Base-by-base conservation (phyloP, 2,797 vertebrate species). In the Hylomyscus alleni region DNA sequence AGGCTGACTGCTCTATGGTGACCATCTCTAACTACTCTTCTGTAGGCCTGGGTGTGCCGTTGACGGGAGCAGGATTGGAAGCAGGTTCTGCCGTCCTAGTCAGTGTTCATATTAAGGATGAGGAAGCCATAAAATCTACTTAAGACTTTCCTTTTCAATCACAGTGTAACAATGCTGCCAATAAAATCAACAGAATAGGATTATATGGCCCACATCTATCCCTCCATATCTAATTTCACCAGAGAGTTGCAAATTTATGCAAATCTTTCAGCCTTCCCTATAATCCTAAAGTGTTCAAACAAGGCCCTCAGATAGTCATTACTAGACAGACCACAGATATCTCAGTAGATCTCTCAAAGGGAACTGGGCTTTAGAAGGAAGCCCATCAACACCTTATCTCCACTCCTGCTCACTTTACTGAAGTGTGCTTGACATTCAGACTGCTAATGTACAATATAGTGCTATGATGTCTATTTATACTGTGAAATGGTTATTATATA, bases 61-160 rank as follows among this genome's bases (percentile, higher is more conserved):
- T 34, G 84, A 34, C 6, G 56, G 58, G 69, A 73, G 2, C 12
- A 44, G 69, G 8, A 58, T 0, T 90, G 15, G 26, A 24, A 76
- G 44, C 62, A 89, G 73, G 24, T 31, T 31, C 58, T 91, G 20
- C 34, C 76, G 14, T 84, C 24, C 54, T 80, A 67, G 2, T 82
- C 58, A 86, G 58, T 88, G 47, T 29, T 47, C 22, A 93, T 80
- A 58, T 83, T 82, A 90, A 4, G 54, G 76, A 94, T 82, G 2
- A 96, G 11, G 44, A 95, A 94, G 89, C 7, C 54, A 89, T 52
- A 72, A 94, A 82, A 89, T 67, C 54, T 44, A 44, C 44, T 60
- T 20, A 47, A n/a, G 24, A 37, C 52, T 93, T 80, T 80, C 8
- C 9, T 17, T 37, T 29, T 31, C 50, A n/a, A 87, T 85, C 52